Evolutionary conservation across 2,888 invertebrate species (phyloP), one percentile per base, ranked within the genome.

Genomic region (Hedya salicella): DNA sequence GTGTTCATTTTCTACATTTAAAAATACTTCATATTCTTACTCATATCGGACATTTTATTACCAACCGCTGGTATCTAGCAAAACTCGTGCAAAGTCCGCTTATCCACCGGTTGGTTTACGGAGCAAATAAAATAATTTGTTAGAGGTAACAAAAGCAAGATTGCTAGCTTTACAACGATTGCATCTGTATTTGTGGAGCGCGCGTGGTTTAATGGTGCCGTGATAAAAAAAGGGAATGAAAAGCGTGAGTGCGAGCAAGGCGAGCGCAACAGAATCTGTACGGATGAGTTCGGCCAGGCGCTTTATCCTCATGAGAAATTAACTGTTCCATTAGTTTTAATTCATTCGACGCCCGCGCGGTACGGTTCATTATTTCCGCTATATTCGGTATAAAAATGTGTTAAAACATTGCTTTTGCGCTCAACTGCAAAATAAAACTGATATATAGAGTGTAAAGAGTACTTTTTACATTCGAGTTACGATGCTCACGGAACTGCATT

Each of bases 321-420:
- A 91, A 89, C 85, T 81, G 88, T 87, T 89, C 91, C 91, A 91
- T 91, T 91, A 91, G 89, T 91, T 91, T 91, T 91, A 91, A 91
- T 91, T 91, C 88, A 88, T 89, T 86, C 81, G 84, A 79, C 85
- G 80, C 80, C 80, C 82, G 79, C 78, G 81, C 79, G 79, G 75
- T 67, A 76, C 75, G 78, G 78, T 87, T 86, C 87, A 87, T 90
- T 89, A 88, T 90, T 88, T 83, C 83, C 79, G 79, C 82, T 83
- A 79, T 84, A 81, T 83, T 84, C 81, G 75, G 83, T 82, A 84
- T 85, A 87, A 88, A 87, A 89, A 87, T 83, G 79, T 81, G 82
- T 82, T 82, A 80, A 86, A 88, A 82, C 78, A 82, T 78, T 71
- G 79, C 78, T 73, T 72, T 76, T 77, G 77, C 77, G 75, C 71